phyloP scores from a whole-genome alignment of 2,888 invertebrate genomes.

The Melipona bicolor region DNA sequence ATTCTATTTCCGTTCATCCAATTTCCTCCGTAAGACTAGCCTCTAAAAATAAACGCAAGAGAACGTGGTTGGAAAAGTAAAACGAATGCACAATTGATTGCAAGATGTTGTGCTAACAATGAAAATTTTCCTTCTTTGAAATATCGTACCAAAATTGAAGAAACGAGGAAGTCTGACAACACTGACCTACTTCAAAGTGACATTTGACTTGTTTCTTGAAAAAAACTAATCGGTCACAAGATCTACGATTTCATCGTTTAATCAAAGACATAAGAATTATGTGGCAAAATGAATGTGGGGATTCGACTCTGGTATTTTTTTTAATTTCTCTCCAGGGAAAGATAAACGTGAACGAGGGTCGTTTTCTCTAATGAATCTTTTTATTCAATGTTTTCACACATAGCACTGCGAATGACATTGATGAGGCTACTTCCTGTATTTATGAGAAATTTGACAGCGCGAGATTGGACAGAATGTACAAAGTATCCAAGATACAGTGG shows the following conservation, averaged over 20 bases:
- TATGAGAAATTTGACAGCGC: too few species aligned
- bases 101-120: background rate
- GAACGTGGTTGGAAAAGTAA: background rate
- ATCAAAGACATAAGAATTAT: background rate
- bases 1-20: background rate
- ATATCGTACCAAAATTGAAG: background rate
- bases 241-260: background rate
- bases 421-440: background rate
- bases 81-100: background rate
- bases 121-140: background rate
- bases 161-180: background rate
- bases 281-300: background rate
- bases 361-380: background rate
- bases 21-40: background rate
- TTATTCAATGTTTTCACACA: background rate
- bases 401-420: background rate
- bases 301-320: background rate
- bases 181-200: background rate
- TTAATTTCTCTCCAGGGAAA: background rate
- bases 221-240: background rate
- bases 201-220: background rate
- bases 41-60: background rate
- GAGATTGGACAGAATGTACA: too few species aligned
- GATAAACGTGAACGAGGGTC: background rate
- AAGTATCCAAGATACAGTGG: too few species aligned